Conservation (phyloP, 2,113 vertebrate genomes). For the Emydocephalus ijimae region DNA sequence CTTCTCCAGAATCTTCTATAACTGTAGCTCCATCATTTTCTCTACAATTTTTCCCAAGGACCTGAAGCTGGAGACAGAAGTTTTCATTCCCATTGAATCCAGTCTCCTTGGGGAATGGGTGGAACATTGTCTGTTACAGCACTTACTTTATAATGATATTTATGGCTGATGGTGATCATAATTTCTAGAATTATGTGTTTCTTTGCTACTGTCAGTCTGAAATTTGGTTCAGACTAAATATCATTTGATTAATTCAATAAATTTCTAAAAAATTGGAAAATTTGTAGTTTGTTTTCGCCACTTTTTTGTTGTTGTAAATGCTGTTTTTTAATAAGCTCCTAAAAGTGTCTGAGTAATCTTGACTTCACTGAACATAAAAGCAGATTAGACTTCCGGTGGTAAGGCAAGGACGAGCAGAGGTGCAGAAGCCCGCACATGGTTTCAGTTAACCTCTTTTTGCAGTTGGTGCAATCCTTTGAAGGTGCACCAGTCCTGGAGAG, state of each 20-base stretch:
- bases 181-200: background rate
- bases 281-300: background rate
- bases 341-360: background rate
- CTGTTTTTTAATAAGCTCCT: background rate
- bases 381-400: no score
- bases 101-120: background rate
- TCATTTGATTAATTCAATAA: background rate
- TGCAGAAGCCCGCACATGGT: no score
- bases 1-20: background rate
- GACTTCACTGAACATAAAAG: no score
- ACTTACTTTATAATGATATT: background rate
- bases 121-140: background rate
- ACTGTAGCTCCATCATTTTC: background rate
- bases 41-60: background rate
- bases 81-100: background rate
- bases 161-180: background rate
- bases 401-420: no score
- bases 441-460: no score
- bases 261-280: background rate
- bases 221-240: background rate
- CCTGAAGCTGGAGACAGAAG: background rate
- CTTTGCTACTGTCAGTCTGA: background rate
- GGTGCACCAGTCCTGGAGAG: no score
- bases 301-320: background rate
- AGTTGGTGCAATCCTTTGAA: no score